Evolutionary conservation across 2,888 invertebrate species (phyloP), one percentile per base, ranked within the genome.

Genomic region (Mycogona germanica): DNA sequence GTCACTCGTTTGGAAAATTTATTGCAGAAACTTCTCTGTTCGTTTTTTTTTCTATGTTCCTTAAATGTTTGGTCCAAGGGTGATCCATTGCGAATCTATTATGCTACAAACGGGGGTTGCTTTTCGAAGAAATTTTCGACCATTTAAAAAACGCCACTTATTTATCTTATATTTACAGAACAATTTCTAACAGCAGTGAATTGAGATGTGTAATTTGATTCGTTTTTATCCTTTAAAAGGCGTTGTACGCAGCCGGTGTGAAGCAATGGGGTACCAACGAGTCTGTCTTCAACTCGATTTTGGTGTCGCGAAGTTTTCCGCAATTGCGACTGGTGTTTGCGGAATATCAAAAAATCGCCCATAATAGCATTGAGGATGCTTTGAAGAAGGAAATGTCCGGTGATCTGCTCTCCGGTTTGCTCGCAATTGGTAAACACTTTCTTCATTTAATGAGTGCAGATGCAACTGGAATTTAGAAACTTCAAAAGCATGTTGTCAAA

Each of bases 201-300:
- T n/a, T n/a, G n/a, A n/a, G n/a, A n/a, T n/a, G n/a, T n/a, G n/a
- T n/a, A n/a, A n/a, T n/a, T n/a, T n/a, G n/a, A n/a, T n/a, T n/a
- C n/a, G n/a, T n/a, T n/a, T n/a, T n/a, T n/a, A n/a, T n/a, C n/a
- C n/a, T n/a, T n/a, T 12, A 32, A 0, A 82, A 86, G 67, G 79
- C 79, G 21, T 28, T 70, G 55, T 60, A 69, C 65, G 62, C 70
- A 62, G 65, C 75, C 21, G 74, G 74, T n/a, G 72, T 64, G 40
- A 67, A 64, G 2, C 62, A 66, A 38, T 64, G 68, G 59, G 72
- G 70, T 46, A 71, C 71, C 12, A 64, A 65, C 44, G 67, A 67
- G 49, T 64, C 66, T 32, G 60, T 62, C 12, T 66, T 72, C 58
- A 65, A 70, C 30, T 57, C 60, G 19, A 64, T 71, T 38, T 62